Base-by-base conservation (phyloP, 1,140 invertebrate genomes). In the Listronotus bonariensis region DNA sequence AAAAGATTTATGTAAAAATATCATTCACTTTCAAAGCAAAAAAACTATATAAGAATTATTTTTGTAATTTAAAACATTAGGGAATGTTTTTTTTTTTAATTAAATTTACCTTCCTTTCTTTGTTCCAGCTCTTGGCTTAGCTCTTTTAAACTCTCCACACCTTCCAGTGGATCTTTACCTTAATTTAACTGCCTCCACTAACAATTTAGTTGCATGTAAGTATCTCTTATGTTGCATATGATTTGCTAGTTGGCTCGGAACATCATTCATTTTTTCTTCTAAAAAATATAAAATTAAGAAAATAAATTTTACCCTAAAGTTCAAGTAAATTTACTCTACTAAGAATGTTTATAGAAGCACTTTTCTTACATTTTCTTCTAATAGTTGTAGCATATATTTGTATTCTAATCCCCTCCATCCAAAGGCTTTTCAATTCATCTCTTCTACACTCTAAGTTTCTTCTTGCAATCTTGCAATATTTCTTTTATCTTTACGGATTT, bases 341-440 rank as follows among this genome's bases (percentile, higher is more conserved):
- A 15, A 40, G 51, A 60, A 51, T 14, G 14, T 49, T 12, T 15
- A 14, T 53, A 45, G 9, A 41, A 7, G 17, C 34, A 48, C 34
- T 51, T 26, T 54, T 69, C 63, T 85, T 82, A 94, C 91, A 97
- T 93, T 81, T n/a, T 96, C 91, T 71, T 93, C 91, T 32, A 97
- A 80, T 76, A 97, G 86, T 64, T 91, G 84, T 15, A 97, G 78
- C 64, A 94, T 90, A 77, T 96, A 89, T 75, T 95, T 94, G 72
- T 97, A 94, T 76, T 97, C 92, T 14, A 97, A 86, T 6, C 93
- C 92, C n/a, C 80, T 97, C 95, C 0, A 92, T 82, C 92, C 95
- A 97, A 52, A 97, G 82, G 72, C 95, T 91, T 70, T 94, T 88
- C 42, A 99, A 81, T 79, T 99, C 96, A 73, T 97, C 95, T 48